Evolutionary conservation across 1,140 invertebrate species (phyloP).

Genomic region (Brachionus manjavacas): DNA sequence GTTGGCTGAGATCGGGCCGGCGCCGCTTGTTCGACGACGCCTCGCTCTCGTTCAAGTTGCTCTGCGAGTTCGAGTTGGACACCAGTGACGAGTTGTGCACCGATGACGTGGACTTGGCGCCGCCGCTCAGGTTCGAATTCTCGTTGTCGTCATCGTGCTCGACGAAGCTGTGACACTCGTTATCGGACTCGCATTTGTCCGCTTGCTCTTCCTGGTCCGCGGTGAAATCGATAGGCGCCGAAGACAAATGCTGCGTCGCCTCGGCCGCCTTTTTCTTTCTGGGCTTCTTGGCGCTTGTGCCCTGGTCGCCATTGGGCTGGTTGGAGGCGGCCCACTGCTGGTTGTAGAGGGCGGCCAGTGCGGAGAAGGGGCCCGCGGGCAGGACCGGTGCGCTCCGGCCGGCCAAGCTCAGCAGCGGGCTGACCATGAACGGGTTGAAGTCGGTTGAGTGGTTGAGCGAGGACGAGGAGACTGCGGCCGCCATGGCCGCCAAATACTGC

Average conservation of each 20-base stretch:
- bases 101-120: neutral
- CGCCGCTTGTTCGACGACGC: neutral
- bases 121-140: neutral
- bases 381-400: neutral
- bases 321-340: neutral
- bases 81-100: neutral
- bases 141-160: neutral
- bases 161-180: neutral
- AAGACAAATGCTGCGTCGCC: neutral
- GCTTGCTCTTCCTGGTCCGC: too few species aligned
- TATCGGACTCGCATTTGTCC: neutral
- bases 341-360: neutral
- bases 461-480: neutral
- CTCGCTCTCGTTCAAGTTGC: neutral
- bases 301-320: too few species aligned
- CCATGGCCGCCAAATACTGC: conserved; percentile 11
- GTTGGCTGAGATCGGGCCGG: conserved; percentile 32
- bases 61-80: neutral
- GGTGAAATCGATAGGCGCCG: too few species aligned
- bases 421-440: neutral
- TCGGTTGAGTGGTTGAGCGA: neutral
- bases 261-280: neutral
- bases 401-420: neutral
- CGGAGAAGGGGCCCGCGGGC: neutral
- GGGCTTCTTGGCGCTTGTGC: neutral